phyloP scores from a whole-genome alignment of 2,888 invertebrate genomes.

The Tenthredo scrophulariae region DNA sequence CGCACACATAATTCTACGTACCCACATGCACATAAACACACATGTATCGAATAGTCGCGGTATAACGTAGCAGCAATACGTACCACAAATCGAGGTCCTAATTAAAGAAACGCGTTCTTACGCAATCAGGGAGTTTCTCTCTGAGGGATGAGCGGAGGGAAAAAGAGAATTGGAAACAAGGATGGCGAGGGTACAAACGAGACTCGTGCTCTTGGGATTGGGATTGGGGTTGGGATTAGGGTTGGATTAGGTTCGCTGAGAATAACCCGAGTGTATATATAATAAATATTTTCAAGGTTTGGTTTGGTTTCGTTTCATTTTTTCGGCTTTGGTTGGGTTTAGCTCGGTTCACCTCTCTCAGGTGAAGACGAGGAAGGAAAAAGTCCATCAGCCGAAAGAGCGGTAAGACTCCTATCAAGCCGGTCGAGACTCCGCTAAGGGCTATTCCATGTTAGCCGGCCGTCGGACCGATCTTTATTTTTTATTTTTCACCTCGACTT shows the following conservation, averaged over 20 bases:
- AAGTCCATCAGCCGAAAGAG: conserved; percentile 60
- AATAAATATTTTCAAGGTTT: neutral
- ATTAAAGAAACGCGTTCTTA: neutral
- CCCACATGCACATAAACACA: neutral
- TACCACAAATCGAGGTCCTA: neutral
- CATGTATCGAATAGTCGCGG: neutral
- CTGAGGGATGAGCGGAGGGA: neutral
- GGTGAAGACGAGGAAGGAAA: conserved; percentile 10
- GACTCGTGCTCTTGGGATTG: neutral
- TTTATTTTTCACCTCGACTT: conserved; percentile 34
- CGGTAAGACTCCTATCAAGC: conserved; percentile 75
- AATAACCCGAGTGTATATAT: neutral
- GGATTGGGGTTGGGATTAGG: neutral
- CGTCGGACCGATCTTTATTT: conserved; percentile 70
- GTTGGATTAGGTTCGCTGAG: neutral
- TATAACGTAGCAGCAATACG: neutral
- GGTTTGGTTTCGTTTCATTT: neutral
- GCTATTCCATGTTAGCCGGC: conserved; percentile 77
- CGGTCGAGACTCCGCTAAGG: conserved; percentile 72
- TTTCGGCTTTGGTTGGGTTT: neutral
- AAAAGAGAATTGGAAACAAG: neutral
- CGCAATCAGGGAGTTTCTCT: neutral
- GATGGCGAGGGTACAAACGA: conserved; percentile 2
- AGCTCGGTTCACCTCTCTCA: neutral
- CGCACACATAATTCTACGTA: neutral